Evolutionary conservation across 2,113 vertebrate species (phyloP).

Genomic region (Trichechus manatus): DNA sequence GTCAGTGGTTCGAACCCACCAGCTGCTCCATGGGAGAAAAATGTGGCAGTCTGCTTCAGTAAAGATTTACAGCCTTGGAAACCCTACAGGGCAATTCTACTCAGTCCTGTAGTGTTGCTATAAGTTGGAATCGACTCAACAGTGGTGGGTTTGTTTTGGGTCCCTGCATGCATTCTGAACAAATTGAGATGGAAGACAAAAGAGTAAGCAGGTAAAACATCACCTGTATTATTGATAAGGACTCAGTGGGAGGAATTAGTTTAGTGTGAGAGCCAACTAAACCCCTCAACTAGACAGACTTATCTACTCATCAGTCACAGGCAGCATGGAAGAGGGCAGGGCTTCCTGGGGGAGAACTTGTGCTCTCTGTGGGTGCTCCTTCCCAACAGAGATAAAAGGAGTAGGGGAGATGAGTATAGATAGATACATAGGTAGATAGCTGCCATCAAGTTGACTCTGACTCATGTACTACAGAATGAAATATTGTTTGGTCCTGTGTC

Average conservation of each 20-base stretch:
- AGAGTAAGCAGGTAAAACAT: not conserved
- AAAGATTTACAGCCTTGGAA: no score
- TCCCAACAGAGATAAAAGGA: not conserved
- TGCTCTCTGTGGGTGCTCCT: not conserved
- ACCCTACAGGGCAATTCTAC: no score
- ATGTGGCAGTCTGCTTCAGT: no score
- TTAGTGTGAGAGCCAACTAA: not conserved
- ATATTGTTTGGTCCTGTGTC: no score
- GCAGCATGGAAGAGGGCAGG: accelerated
- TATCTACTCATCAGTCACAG: not conserved
- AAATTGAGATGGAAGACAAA: not conserved
- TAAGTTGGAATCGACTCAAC: no score
- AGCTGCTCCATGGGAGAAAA: no score
- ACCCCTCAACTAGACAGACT: not conserved
- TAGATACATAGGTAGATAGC: not conserved
- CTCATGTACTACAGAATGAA: not conserved
- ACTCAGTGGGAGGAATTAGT: not conserved
- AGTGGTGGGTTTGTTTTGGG: no score
- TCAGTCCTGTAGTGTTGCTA: no score
- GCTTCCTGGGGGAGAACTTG: not conserved
- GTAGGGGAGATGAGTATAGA: not conserved
- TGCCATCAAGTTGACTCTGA: not conserved
- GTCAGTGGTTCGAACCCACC: no score
- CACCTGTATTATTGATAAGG: not conserved
- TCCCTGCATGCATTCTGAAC: not conserved